Percentiles rank a stretch among this genome's conserved stretches.
Conservation (phyloP, 37 sponge, comb jelly and placozoan genomes). For the Haliclona indistincta region DNA sequence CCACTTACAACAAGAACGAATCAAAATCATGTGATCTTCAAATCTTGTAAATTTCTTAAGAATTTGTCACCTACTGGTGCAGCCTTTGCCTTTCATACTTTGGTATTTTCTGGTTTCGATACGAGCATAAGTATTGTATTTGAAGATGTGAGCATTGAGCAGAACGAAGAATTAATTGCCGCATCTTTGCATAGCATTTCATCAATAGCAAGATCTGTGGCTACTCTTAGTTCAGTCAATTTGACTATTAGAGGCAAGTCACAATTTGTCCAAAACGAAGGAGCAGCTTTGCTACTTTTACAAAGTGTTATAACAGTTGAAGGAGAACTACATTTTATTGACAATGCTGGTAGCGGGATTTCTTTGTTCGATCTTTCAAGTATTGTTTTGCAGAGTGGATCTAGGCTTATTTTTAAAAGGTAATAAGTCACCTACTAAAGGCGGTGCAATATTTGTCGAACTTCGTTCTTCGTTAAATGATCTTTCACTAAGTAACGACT, state of each 20-base stretch:
- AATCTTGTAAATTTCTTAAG: slow-evolving; percentile 6
- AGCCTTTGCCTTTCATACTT: background rate
- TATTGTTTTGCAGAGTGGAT: background rate
- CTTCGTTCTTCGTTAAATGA: too few relatives aligned
- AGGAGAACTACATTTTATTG: background rate
- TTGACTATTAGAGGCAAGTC: slow-evolving; percentile 1
- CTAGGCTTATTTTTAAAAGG: background rate
- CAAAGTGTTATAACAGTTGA: background rate
- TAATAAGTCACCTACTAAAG: slow-evolving; percentile 9
- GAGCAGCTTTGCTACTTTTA: background rate
- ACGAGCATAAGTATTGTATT: background rate
- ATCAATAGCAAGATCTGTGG: too few relatives aligned
- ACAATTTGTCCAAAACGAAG: background rate
- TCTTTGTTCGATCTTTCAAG: background rate
- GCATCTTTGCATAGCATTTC: too few relatives aligned
- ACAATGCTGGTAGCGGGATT: slow-evolving; percentile 33
- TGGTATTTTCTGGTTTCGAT: background rate
- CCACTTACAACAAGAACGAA: background rate
- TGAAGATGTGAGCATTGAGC: background rate
- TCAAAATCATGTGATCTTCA: slow-evolving; percentile 8
- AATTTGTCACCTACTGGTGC: background rate
- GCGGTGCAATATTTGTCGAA: slow-evolving; percentile 29
- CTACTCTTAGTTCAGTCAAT: background rate
- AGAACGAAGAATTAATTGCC: background rate
- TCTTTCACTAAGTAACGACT: background rate